A percentile compares a stretch with the other conserved stretches of the same genome.
Conservation (phyloP, 2,888 invertebrate genomes). For the Tigriopus californicus region DNA sequence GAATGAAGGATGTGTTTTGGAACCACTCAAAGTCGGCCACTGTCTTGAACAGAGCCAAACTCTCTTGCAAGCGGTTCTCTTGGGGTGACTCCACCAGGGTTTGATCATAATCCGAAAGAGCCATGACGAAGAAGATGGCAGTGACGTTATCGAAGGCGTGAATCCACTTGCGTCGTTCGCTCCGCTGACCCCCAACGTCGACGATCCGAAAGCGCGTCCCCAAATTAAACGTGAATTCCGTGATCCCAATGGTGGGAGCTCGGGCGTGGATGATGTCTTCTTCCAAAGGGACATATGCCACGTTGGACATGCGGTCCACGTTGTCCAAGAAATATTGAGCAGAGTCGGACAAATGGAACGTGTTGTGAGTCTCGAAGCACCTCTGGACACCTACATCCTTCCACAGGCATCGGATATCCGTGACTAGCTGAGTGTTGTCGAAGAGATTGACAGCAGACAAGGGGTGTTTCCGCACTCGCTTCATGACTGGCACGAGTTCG, state of each 20-base stretch:
- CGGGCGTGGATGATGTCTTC: conserved; percentile 19
- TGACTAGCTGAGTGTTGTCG: conserved; percentile 18
- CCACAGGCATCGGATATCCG: conserved; percentile 16
- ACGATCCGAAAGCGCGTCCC: neutral
- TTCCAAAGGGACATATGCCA: conserved; percentile 18
- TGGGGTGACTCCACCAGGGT: conserved; percentile 3
- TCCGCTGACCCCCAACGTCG: conserved; percentile 11
- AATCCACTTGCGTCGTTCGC: conserved; percentile 12
- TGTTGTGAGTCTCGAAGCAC: conserved; percentile 19
- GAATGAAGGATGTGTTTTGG: neutral
- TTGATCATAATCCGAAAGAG: conserved; percentile 11
- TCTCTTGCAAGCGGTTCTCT: neutral
- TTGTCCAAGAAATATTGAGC: conserved; percentile 18
- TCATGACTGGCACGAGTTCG: neutral
- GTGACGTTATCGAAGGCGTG: conserved; percentile 8
- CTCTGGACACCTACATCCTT: conserved; percentile 18
- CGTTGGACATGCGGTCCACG: conserved; percentile 16
- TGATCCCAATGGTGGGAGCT: conserved; percentile 18
- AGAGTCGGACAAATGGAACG: conserved; percentile 19
- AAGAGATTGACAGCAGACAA: conserved; percentile 16
- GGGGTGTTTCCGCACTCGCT: neutral
- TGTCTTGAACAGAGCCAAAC: conserved; percentile 5
- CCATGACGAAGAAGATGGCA: conserved; percentile 6
- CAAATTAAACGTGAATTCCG: conserved; percentile 18
- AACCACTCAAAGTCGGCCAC: conserved; percentile 6